Conservation (phyloP, 2,797 vertebrate species). For the Characodon lateralis region DNA sequence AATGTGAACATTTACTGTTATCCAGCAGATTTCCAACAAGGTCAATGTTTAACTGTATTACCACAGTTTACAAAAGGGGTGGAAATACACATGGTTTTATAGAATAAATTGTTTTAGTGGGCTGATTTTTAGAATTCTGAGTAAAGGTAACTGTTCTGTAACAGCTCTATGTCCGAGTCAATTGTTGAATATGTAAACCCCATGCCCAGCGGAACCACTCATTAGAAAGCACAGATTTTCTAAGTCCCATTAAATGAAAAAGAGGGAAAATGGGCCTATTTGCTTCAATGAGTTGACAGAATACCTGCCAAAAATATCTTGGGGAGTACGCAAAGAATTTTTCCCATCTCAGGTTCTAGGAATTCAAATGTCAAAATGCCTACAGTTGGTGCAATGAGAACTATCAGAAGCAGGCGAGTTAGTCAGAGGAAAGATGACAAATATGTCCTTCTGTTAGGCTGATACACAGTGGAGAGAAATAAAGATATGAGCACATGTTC, state of each 20-base stretch:
- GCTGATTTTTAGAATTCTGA: slow-evolving; percentile 9
- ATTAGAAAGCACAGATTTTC: slow-evolving; percentile 33
- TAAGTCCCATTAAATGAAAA: slow-evolving; percentile 34
- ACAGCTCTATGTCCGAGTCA: slow-evolving; percentile 6
- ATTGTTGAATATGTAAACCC: slow-evolving; percentile 20
- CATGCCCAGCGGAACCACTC: slow-evolving; percentile 24
- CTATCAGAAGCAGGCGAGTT: slow-evolving; percentile 25
- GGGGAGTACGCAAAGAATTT: slow-evolving; percentile 32
- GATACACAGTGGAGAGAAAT: slow-evolving; percentile 4
- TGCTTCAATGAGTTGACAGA: slow-evolving; percentile 19
- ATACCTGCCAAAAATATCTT: slow-evolving; percentile 25
- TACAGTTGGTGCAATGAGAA: slow-evolving; percentile 19
- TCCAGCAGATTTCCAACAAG: not conserved
- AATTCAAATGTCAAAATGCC: slow-evolving; percentile 24
- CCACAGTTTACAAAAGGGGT: not conserved
- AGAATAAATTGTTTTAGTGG: slow-evolving; percentile 4
- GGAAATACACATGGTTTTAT: not conserved
- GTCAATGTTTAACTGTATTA: not conserved
- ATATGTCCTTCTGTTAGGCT: slow-evolving; percentile 12
- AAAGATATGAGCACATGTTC: not conserved
- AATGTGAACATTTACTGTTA: not conserved
- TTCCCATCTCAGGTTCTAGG: slow-evolving; percentile 36
- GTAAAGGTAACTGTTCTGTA: not conserved
- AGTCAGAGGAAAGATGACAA: slow-evolving; percentile 32
- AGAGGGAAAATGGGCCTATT: slow-evolving; percentile 25